Conservation (phyloP, 1,140 invertebrate genomes). For the Diorhabda carinulata region DNA sequence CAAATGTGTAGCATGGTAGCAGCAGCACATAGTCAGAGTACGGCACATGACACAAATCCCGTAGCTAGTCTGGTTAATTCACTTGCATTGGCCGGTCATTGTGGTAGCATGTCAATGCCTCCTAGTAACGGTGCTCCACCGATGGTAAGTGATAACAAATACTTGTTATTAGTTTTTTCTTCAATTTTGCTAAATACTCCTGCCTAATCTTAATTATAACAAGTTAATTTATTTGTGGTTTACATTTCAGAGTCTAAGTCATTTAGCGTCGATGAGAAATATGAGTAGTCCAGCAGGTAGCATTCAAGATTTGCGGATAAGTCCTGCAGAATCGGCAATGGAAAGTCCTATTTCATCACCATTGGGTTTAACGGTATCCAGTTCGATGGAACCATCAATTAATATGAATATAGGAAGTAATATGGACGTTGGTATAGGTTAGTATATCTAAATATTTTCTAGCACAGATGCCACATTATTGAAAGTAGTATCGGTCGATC, state of each 20-base stretch:
- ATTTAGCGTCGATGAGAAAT: constrained; percentile 40
- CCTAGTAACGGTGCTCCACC: constrained; percentile 45
- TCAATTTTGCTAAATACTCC: neutral
- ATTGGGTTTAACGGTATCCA: constrained; percentile 45
- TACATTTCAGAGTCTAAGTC: constrained; percentile 33
- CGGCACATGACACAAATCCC: constrained; percentile 53
- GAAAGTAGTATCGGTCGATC: too few relatives aligned
- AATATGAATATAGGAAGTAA: constrained; percentile 46
- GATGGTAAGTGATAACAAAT: constrained; percentile 16
- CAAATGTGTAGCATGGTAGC: constrained; percentile 71
- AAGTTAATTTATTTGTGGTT: too few relatives aligned
- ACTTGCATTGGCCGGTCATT: constrained; percentile 43
- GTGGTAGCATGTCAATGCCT: constrained; percentile 45
- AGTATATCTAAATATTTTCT: neutral
- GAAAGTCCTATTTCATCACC: constrained; percentile 55
- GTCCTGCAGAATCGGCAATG: constrained; percentile 44
- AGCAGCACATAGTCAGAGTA: constrained; percentile 54
- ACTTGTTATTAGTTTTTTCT: neutral
- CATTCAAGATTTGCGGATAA: constrained; percentile 46
- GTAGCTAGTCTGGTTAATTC: constrained; percentile 47
- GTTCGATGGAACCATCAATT: constrained; percentile 42
- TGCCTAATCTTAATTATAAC: too few relatives aligned
- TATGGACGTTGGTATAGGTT: constrained; percentile 48
- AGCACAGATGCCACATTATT: too few relatives aligned
- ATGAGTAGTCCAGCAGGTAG: constrained; percentile 45